Conservation (phyloP, 2,888 invertebrate species). For the Alentia gelatinosa region DNA sequence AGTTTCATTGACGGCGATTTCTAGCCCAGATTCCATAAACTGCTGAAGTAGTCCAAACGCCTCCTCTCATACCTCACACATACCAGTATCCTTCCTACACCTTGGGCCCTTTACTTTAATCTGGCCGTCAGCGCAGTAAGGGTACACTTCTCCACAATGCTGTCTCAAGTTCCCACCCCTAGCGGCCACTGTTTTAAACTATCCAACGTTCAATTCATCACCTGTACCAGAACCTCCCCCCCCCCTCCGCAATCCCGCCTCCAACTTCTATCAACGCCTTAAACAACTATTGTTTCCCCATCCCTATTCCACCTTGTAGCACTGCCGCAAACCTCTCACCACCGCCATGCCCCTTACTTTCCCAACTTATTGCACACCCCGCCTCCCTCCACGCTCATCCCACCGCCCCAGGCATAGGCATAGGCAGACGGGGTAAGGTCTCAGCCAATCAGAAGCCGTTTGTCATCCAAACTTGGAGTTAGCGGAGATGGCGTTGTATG, state of each 20-base stretch:
- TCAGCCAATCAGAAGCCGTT: conserved; percentile 33
- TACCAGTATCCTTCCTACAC: too few species aligned
- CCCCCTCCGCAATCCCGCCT: too few species aligned
- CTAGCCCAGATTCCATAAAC: too few species aligned
- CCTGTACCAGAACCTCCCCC: not conserved
- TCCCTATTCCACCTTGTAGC: not conserved
- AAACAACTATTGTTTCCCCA: conserved; percentile 1
- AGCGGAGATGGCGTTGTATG: not conserved
- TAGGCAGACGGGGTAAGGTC: not conserved
- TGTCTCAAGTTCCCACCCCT: not conserved
- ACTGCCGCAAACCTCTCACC: not conserved
- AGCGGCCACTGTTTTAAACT: conserved; percentile 2
- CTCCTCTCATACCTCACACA: too few species aligned
- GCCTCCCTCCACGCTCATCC: not conserved
- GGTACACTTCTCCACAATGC: too few species aligned
- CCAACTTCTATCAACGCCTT: not conserved
- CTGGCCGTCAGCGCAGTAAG: too few species aligned
- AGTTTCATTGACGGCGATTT: too few species aligned
- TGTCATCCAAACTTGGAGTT: not conserved
- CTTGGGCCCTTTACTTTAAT: too few species aligned
- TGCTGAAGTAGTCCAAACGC: too few species aligned
- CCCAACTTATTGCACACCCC: not conserved
- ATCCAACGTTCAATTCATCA: conserved; percentile 28
- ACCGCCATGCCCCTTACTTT: not conserved
- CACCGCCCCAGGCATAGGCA: not conserved